These are phyloP conservation scores for Caenorhabditis plicata DNA, from an alignment of 2,888 invertebrate genomes.

Conservation along the genomic window DNA sequence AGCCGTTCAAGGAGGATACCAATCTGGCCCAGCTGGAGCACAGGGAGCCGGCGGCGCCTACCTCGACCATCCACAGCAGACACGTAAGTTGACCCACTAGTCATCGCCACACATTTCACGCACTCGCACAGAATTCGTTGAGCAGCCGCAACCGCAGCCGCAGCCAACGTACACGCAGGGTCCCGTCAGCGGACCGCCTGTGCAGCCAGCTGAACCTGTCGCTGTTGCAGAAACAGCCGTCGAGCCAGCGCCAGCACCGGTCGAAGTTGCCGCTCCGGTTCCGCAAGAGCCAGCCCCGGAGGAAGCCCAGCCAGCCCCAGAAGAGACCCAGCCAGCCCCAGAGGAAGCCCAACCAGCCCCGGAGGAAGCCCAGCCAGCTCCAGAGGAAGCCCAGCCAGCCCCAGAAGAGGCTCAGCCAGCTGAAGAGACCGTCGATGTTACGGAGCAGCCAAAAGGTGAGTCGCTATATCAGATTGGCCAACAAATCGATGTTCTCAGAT, in stretches of 20 bases:
- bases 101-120: constrained; percentile 13
- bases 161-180: constrained; percentile 21
- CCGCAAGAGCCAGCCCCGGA: constrained; percentile 6
- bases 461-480: too few relatives aligned
- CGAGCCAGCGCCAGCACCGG: constrained; percentile 4
- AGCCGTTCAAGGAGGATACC: constrained; percentile 22
- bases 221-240: constrained; percentile 10
- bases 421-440: constrained; percentile 14
- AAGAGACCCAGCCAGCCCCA: constrained; percentile 13
- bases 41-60: constrained; percentile 14
- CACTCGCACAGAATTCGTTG: constrained; percentile 3
- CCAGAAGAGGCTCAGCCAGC: constrained; percentile 9
- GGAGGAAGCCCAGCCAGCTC: constrained; percentile 8
- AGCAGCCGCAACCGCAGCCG: constrained; percentile 24
- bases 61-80: constrained; percentile 6
- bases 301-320: constrained; percentile 8
- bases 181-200: too few relatives aligned
- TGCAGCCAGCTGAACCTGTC: constrained; percentile 16
- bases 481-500: constrained; percentile 17
- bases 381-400: constrained; percentile 11
- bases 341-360: constrained; percentile 11
- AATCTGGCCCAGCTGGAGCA: constrained; percentile 13
- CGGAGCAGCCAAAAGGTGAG: constrained; percentile 7
- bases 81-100: constrained; percentile 32
- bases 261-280: constrained; percentile 1